Evolutionary conservation across 2,113 vertebrate species (phyloP), one percentile per base, ranked within the genome.

Genomic region (Corvus hawaiiensis): DNA sequence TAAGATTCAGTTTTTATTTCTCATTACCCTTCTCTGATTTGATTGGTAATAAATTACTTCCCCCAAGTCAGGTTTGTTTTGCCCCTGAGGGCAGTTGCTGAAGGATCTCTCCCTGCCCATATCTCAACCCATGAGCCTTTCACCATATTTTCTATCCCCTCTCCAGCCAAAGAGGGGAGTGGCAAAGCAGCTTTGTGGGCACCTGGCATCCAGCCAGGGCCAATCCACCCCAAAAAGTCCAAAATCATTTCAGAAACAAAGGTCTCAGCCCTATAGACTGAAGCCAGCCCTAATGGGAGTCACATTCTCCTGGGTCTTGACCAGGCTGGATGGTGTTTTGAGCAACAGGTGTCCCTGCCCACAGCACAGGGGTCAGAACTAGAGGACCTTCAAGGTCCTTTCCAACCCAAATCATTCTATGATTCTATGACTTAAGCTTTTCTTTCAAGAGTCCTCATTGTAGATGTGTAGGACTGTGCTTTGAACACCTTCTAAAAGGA

Each of bases 301-400:
- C 30, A 63, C 18, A 63, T n/a, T 82, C 33, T 67, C 28, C 52
- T 35, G 23, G 32, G 17, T 35, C 54, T 55, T 55, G 14, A 68
- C 41, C 54, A 35, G 30, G 17, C 20, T 48, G 24, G 48, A 48
- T 19, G 10, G n/a, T 21, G 41, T 62, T 89, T 83, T 62, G 21
- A 69, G 48, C 24, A 67, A 68, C 5, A 48, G 41, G 30, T 4
- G 16, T n/a, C 30, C 11, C 24, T 41, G 24, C n/a, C 46, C 48
- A 61, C 0, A 0, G 46, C 62, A 48, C 11, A 2, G 6, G 13
- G 2, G 9, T 33, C 2, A 0, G 39, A 61, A 67, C 20, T 30
- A 54, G 8, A 55, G 55, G 17, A 62, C 12, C 20, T 41, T 32
- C 48, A 76, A 62, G n/a, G 62, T 76, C 11, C n/a, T 26, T 83